A percentile compares a stretch with the other conserved stretches of the same genome.
Conservation (phyloP, 2,113 vertebrate species). For the Tupaia tana region DNA sequence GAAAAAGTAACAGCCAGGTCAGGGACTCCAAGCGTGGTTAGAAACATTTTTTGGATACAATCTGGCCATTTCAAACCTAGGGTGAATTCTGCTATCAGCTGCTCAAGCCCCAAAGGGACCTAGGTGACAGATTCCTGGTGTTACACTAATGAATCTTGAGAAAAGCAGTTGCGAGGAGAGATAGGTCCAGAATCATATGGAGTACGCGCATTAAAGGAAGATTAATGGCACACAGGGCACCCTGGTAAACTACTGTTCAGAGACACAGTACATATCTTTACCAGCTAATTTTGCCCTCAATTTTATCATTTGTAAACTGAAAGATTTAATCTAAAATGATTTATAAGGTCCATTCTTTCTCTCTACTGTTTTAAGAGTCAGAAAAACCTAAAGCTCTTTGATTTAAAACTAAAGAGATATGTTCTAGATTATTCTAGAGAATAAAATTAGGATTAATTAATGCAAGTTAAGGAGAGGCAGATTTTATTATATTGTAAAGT, state of each 20-base stretch:
- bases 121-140: not conserved
- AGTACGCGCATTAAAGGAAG: not conserved
- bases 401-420: not conserved
- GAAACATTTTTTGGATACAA: not conserved
- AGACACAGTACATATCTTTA: not conserved
- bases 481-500: not conserved
- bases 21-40: too few relatives aligned
- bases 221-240: not conserved
- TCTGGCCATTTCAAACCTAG: not conserved
- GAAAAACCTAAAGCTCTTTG: not conserved
- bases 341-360: not conserved
- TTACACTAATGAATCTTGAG: not conserved
- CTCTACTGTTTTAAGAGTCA: not conserved
- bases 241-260: not conserved
- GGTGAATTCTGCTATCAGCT: not conserved
- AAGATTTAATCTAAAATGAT: conserved; percentile 49
- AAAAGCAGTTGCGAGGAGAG: not conserved
- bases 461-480: not conserved
- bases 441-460: conserved; percentile 13
- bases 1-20: too few relatives aligned
- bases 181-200: not conserved
- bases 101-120: not conserved
- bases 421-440: not conserved
- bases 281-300: not conserved
- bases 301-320: conserved; percentile 33